phyloP scores from a whole-genome alignment of 2,888 invertebrate genomes.

The Julus scandinavius region DNA sequence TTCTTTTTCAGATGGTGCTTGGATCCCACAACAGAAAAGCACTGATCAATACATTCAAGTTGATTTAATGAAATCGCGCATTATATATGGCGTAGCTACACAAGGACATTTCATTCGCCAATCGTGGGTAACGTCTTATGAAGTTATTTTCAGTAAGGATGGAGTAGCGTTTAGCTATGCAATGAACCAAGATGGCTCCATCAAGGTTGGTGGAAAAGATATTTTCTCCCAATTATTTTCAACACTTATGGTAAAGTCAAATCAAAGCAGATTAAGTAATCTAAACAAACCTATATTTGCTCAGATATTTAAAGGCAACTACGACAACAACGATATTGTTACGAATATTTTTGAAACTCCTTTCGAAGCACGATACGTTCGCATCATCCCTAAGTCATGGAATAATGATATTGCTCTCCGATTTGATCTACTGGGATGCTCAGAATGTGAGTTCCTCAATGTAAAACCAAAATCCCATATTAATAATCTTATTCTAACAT shows the following conservation, averaged over 20 bases:
- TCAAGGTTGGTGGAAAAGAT: slow-evolving; percentile 28
- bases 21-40: slow-evolving; percentile 75
- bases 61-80: slow-evolving; percentile 73
- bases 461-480: not conserved
- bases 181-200: slow-evolving; percentile 5
- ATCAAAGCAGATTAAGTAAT: too few relatives aligned
- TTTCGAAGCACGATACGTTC: slow-evolving; percentile 78
- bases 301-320: slow-evolving; percentile 75
- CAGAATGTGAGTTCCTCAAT: slow-evolving; percentile 60
- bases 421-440: slow-evolving; percentile 81
- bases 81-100: slow-evolving; percentile 79
- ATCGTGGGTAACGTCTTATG: slow-evolving; percentile 82
- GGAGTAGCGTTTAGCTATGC: slow-evolving; percentile 65
- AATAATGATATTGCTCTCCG: slow-evolving; percentile 75
- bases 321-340: slow-evolving; percentile 71
- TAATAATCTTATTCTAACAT: not conserved
- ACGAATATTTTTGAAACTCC: slow-evolving; percentile 77
- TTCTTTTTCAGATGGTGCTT: slow-evolving; percentile 71
- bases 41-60: slow-evolving; percentile 77
- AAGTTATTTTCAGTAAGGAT: slow-evolving; percentile 77
- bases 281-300: not conserved
- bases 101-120: slow-evolving; percentile 77
- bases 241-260: not conserved
- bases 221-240: too few relatives aligned
- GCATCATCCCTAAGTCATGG: slow-evolving; percentile 81